phyloP scores from a whole-genome alignment of 2,797 vertebrate genomes.

The Chlorospingus semifuscus region DNA sequence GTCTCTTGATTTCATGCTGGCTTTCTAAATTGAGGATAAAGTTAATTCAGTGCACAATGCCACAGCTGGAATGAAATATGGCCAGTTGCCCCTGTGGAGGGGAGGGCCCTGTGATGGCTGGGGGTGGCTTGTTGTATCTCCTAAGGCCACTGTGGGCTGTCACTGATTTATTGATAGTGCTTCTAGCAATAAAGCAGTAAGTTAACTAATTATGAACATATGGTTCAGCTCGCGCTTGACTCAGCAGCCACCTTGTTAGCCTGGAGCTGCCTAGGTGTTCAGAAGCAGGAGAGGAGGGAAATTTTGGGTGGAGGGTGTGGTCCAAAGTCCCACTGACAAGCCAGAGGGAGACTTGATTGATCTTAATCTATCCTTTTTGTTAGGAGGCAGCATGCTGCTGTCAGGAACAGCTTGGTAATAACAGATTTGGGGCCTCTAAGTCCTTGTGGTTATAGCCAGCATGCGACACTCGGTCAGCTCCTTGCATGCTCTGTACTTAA shows the following conservation, averaged over 20 bases:
- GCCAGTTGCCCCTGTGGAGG: constrained; percentile 50
- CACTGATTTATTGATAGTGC: constrained; percentile 68
- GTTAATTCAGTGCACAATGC: constrained; percentile 79
- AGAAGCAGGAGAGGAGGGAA: constrained; percentile 68
- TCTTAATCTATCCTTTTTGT: constrained; percentile 83
- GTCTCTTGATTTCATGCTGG: constrained; percentile 82
- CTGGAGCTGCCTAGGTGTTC: constrained; percentile 71
- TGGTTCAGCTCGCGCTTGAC: constrained; percentile 73
- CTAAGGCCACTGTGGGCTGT: constrained; percentile 68
- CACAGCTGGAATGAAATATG: constrained; percentile 81
- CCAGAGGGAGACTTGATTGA: constrained; percentile 77
- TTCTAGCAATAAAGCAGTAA: constrained; percentile 74
- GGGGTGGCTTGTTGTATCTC: constrained; percentile 69
- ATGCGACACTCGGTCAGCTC: constrained; percentile 68
- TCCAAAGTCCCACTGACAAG: constrained; percentile 77
- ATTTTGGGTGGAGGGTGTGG: constrained; percentile 78
- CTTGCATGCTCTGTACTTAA: constrained; percentile 73
- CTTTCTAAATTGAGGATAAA: constrained; percentile 85
- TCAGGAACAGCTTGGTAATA: constrained; percentile 84
- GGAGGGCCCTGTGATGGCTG: constrained; percentile 58
- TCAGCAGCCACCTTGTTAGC: constrained; percentile 78
- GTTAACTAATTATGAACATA: constrained; percentile 83
- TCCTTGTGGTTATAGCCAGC: constrained; percentile 77
- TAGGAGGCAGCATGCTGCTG: constrained; percentile 76
- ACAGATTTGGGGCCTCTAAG: constrained; percentile 78